A percentile compares a stretch with the other conserved stretches of the same genome.
Evolutionary conservation across 2,888 invertebrate species (phyloP).

Genomic region (Hypomecis atomaria): DNA sequence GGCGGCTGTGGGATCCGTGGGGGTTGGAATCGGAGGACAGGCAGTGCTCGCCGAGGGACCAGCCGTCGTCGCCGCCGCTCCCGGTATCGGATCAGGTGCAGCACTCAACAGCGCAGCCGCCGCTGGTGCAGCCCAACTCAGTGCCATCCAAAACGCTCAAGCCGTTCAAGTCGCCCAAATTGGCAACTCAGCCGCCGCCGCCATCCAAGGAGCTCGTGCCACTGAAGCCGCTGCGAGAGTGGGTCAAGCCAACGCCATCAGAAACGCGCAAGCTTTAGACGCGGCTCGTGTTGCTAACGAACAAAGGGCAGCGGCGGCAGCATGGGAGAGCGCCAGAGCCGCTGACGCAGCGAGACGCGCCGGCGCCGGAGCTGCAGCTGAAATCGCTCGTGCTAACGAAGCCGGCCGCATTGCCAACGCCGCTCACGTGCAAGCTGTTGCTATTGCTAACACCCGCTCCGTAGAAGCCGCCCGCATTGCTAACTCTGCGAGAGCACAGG

Average conservation of each 20-base stretch:
- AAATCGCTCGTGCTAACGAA: conserved; percentile 63
- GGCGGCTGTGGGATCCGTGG: conserved; percentile 28
- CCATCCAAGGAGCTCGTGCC: conserved; percentile 73
- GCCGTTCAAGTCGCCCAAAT: conserved; percentile 74
- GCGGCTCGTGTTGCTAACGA: conserved; percentile 72
- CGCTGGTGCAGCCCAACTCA: conserved; percentile 73
- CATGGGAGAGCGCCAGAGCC: conserved; percentile 72
- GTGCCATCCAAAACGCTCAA: conserved; percentile 76
- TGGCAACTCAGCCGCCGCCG: conserved; percentile 72
- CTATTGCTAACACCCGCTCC: conserved; percentile 73
- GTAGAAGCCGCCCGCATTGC: conserved; percentile 75
- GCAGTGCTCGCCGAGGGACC: conserved; percentile 31
- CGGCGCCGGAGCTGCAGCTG: conserved; percentile 60
- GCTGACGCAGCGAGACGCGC: conserved; percentile 72
- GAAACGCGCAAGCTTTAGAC: conserved; percentile 73
- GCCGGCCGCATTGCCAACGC: conserved; percentile 71
- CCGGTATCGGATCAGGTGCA: conserved; percentile 55
- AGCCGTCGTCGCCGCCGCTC: conserved; percentile 31
- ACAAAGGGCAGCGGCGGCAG: conserved; percentile 74
- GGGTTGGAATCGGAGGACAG: conserved; percentile 34
- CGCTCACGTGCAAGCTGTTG: conserved; percentile 72
- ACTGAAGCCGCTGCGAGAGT: conserved; percentile 74
- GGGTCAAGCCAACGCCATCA: conserved; percentile 71
- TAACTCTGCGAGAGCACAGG: conserved; percentile 57
- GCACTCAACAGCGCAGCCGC: conserved; percentile 73